phyloP scores from a whole-genome alignment of 2,888 invertebrate species.

The Morpho achilles region DNA sequence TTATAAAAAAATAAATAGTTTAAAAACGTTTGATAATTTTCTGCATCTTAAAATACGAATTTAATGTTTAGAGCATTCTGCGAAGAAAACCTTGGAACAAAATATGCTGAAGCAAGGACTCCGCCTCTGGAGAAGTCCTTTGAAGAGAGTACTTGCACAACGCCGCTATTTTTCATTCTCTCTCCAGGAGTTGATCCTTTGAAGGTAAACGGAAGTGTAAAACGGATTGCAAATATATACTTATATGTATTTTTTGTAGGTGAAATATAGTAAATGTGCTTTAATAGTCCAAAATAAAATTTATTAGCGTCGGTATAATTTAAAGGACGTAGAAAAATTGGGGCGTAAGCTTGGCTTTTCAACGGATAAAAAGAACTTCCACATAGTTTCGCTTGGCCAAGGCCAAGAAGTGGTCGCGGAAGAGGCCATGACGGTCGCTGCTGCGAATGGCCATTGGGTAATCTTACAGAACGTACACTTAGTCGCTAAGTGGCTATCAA shows the following conservation, averaged over 20 bases:
- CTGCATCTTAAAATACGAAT: neutral
- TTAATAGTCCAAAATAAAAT: no score
- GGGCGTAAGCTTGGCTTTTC: slow-evolving; percentile 90
- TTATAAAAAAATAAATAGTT: neutral
- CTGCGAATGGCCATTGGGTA: slow-evolving; percentile 92
- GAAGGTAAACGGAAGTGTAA: slow-evolving; percentile 72
- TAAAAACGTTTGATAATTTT: neutral
- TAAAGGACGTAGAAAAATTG: slow-evolving; percentile 89
- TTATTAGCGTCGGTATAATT: no score
- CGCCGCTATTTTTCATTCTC: slow-evolving; percentile 95
- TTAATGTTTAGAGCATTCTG: slow-evolving; percentile 84
- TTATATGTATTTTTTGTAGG: no score
- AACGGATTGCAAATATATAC: no score
- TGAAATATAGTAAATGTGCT: no score
- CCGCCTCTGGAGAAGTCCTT: slow-evolving; percentile 92
- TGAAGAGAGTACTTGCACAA: slow-evolving; percentile 89
- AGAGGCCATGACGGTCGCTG: slow-evolving; percentile 88
- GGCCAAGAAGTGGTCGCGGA: slow-evolving; percentile 97
- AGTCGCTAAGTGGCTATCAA: slow-evolving; percentile 92
- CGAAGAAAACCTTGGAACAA: slow-evolving; percentile 91
- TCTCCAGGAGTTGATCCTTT: slow-evolving; percentile 97
- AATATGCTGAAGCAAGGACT: slow-evolving; percentile 88
- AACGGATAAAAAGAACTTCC: slow-evolving; percentile 89
- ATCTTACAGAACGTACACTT: slow-evolving; percentile 96
- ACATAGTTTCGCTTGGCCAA: slow-evolving; percentile 95